A percentile compares a stretch with the other conserved stretches of the same genome.
These are phyloP conservation scores for Drosophila multiciliata DNA, from an alignment of 2,888 invertebrate genomes.

Conservation along the genomic window DNA sequence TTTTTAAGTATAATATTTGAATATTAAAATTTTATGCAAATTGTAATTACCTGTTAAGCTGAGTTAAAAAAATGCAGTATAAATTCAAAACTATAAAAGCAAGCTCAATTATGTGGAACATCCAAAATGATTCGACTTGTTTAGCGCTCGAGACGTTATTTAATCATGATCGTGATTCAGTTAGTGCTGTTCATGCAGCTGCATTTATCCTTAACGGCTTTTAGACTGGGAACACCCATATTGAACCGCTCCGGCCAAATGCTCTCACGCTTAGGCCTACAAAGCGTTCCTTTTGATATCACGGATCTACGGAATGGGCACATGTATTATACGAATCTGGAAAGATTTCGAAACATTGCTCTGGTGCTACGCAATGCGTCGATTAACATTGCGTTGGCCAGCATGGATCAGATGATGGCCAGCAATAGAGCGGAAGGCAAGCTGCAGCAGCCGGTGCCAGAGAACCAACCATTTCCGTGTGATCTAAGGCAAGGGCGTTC, in stretches of 20 bases:
- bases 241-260: constrained; percentile 28
- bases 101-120: background rate
- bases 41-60: background rate
- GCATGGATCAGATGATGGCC: constrained; percentile 31
- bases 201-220: background rate
- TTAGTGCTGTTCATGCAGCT: background rate
- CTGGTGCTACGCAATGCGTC: constrained; percentile 43
- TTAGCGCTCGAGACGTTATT: background rate
- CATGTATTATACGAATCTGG: constrained; percentile 61
- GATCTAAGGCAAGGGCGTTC: constrained; percentile 17
- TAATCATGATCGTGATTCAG: constrained; percentile 4
- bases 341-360: constrained; percentile 45
- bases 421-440: constrained; percentile 54
- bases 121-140: background rate
- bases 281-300: constrained; percentile 22
- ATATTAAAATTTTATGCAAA: background rate
- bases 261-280: constrained; percentile 37
- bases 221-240: constrained; percentile 12
- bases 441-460: constrained; percentile 75
- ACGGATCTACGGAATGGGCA: constrained; percentile 42
- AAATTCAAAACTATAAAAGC: constrained; percentile 19
- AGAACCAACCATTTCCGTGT: constrained; percentile 56
- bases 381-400: constrained; percentile 12
- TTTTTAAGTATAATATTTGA: background rate
- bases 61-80: background rate